Conservation (phyloP, 1,140 invertebrate species). For the Sycobia sp. region DNA sequence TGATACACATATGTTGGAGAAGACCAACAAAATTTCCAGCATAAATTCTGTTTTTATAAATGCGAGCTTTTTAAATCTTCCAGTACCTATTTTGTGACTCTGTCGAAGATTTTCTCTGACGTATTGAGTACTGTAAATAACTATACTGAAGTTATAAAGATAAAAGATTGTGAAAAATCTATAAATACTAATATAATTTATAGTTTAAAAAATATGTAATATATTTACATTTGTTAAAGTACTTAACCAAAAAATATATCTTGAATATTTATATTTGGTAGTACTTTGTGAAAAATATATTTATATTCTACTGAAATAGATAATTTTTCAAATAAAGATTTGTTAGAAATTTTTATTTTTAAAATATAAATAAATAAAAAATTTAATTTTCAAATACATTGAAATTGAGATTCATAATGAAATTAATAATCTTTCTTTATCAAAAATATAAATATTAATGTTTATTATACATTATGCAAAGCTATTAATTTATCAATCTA, state of each 20-base stretch:
- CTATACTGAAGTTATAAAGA: not conserved
- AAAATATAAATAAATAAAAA: no score
- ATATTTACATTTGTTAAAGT: constrained; percentile 3
- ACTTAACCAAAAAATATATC: constrained; percentile 18
- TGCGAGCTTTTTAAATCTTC: constrained; percentile 25
- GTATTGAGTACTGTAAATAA: constrained; percentile 28
- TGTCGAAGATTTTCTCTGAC: constrained; percentile 18
- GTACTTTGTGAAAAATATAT: no score
- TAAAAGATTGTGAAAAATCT: constrained; percentile 1
- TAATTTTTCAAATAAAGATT: no score
- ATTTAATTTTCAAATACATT: no score
- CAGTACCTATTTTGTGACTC: constrained; percentile 11
- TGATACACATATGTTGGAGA: constrained; percentile 16
- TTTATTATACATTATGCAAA: no score
- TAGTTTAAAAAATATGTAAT: no score
- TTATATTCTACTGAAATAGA: no score
- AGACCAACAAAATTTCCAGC: constrained; percentile 14
- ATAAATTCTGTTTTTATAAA: not conserved
- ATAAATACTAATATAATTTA: constrained; percentile 4
- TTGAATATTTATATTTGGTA: constrained; percentile 5
- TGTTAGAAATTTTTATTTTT: no score
- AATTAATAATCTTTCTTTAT: no score
- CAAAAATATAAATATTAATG: no score
- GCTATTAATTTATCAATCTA: no score
- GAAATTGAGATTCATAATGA: no score